Conservation (phyloP, 2,797 vertebrate genomes). For the Thamnophis elegans region DNA sequence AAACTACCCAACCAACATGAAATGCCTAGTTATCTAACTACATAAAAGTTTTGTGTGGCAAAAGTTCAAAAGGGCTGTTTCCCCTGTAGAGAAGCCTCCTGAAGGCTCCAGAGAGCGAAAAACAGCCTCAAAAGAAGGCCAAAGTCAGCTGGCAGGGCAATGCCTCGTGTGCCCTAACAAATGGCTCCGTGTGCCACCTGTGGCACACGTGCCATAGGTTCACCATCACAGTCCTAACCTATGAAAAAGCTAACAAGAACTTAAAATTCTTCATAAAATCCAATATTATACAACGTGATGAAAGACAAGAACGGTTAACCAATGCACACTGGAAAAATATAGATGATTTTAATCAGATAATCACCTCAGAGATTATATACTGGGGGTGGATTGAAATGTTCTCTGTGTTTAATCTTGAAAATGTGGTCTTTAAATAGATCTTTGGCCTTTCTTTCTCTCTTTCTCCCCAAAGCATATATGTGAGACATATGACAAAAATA, state of each 20-base stretch:
- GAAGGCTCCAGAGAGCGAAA: too few relatives aligned
- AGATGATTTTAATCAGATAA: not conserved
- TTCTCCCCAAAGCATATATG: not conserved
- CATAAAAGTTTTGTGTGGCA: not conserved
- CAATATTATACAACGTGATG: not conserved
- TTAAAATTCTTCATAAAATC: not conserved
- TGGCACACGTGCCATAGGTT: too few relatives aligned
- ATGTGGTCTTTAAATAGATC: not conserved
- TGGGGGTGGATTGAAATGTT: not conserved
- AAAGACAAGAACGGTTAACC: not conserved
- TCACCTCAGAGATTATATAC: not conserved
- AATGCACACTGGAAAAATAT: not conserved
- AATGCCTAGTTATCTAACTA: not conserved
- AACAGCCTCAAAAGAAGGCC: too few relatives aligned
- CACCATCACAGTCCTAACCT: not conserved
- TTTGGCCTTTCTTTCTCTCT: too few relatives aligned
- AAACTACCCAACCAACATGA: not conserved
- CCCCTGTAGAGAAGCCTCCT: too few relatives aligned
- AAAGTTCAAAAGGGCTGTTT: not conserved
- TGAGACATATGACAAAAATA: not conserved
- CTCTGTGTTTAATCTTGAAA: not conserved
- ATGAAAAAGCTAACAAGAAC: not conserved
- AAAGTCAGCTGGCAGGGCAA: too few relatives aligned
- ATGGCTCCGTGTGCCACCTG: too few relatives aligned
- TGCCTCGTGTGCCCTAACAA: too few relatives aligned